Percentiles rank a stretch among this genome's conserved stretches.
Evolutionary conservation across 2,797 vertebrate genomes (phyloP).

Genomic region (Phaenicophaeus curvirostris): DNA sequence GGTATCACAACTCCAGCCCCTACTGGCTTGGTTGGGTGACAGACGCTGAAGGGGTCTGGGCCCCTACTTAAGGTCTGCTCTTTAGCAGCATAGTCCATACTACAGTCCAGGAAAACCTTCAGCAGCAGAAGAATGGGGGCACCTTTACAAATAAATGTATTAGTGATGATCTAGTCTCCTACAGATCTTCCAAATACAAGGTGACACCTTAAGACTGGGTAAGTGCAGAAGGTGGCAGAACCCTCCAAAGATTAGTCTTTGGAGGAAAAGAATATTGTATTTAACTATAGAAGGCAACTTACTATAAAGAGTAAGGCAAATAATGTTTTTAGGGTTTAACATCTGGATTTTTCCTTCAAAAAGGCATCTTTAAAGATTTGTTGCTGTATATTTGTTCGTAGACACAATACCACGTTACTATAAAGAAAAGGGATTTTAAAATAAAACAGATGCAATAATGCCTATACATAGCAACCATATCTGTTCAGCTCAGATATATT

Average conservation of each 20-base stretch:
- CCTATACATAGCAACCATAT: not conserved
- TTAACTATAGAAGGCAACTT: not conserved
- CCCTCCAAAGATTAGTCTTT: not conserved
- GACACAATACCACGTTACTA: not conserved
- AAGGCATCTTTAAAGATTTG: not conserved
- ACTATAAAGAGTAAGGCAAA: not conserved
- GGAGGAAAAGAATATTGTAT: not conserved
- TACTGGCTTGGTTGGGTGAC: not conserved
- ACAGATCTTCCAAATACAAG: not conserved
- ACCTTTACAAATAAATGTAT: not conserved
- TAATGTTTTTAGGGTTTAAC: not conserved
- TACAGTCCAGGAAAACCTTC: not conserved
- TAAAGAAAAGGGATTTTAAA: not conserved
- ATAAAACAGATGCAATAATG: not conserved
- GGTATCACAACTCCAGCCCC: not conserved
- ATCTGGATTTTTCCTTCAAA: not conserved
- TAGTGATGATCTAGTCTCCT: not conserved
- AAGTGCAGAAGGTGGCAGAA: not conserved
- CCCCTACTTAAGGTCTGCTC: not conserved
- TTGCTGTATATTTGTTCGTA: not conserved
- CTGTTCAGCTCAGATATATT: not conserved
- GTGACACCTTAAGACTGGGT: not conserved
- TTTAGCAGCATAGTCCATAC: not conserved
- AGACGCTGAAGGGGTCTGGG: not conserved
- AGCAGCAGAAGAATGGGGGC: not conserved